These are phyloP conservation scores for Thamnophis elegans DNA, from an alignment of 2,797 vertebrate genomes.

Conservation along the genomic window DNA sequence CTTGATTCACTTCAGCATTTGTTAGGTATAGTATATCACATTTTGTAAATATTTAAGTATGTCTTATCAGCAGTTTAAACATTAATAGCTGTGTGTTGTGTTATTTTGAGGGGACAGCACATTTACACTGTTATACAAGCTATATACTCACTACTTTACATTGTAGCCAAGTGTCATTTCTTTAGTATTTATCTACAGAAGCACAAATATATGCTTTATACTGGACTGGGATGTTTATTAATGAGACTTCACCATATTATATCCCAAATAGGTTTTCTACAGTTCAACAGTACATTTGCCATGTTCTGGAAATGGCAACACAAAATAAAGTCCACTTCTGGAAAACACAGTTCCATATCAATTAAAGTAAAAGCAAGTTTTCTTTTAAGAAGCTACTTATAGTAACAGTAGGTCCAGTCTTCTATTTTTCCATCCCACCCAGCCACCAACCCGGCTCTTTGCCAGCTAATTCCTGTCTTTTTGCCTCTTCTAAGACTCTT, in stretches of 20 bases:
- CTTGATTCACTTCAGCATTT: background rate
- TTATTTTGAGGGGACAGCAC: too few relatives aligned
- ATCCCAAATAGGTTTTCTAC: background rate
- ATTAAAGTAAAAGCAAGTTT: background rate
- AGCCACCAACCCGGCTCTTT: background rate
- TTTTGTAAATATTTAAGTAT: too few relatives aligned
- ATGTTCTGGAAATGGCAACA: background rate
- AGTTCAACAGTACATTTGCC: background rate
- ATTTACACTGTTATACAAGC: too few relatives aligned
- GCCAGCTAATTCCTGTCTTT: conserved; percentile 33
- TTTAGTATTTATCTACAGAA: too few relatives aligned
- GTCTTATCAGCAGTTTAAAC: too few relatives aligned
- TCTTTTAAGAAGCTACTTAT: background rate
- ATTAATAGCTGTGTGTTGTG: too few relatives aligned
- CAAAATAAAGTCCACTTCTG: background rate
- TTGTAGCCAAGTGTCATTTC: too few relatives aligned
- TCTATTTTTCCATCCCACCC: background rate
- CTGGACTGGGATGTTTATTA: background rate
- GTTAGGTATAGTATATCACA: background rate
- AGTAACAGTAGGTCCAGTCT: background rate
- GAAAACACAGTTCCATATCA: background rate
- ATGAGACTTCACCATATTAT: background rate
- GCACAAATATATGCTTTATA: background rate
- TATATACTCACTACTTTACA: too few relatives aligned
- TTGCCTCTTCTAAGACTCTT: conserved; percentile 39